These are phyloP conservation scores for Drosophila carrolli DNA, from an alignment of 1,140 invertebrate genomes.

Conservation along the genomic window DNA sequence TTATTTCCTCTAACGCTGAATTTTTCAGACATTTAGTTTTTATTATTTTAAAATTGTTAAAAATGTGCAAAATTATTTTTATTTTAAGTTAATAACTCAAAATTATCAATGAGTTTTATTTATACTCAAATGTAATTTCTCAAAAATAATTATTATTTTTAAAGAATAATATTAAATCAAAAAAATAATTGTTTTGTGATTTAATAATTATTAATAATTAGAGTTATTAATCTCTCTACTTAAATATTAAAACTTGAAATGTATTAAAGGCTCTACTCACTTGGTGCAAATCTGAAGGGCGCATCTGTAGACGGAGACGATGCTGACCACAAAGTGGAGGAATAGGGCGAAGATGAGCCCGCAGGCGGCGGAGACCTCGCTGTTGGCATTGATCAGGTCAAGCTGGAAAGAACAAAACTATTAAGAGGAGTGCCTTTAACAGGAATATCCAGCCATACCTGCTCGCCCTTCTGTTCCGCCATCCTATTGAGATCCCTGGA, in stretches of 20 bases:
- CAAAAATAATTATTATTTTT: no score
- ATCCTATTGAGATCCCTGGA: slow-evolving; percentile 77
- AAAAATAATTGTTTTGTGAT: no score
- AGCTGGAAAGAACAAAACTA: slow-evolving; percentile 40
- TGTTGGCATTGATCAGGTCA: slow-evolving; percentile 69
- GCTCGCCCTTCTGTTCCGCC: slow-evolving; percentile 68
- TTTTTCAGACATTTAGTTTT: no score
- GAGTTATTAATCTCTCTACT: neutral
- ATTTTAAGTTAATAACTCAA: no score
- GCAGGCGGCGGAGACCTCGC: slow-evolving; percentile 76
- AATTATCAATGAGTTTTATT: no score
- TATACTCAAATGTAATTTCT: no score
- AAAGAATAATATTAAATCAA: no score
- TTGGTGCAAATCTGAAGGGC: slow-evolving; percentile 78
- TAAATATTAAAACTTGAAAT: slow-evolving; percentile 1
- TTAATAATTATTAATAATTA: no score
- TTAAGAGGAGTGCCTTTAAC: neutral
- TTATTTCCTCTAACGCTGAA: no score
- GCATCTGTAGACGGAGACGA: slow-evolving; percentile 80
- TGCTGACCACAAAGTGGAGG: slow-evolving; percentile 81
- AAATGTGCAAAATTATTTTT: no score
- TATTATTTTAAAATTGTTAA: no score
- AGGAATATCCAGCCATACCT: slow-evolving; percentile 11
- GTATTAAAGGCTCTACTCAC: slow-evolving; percentile 54
- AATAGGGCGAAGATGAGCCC: slow-evolving; percentile 78